Conservation (phyloP, 2,797 vertebrate species). For the Schizopygopsis pylzovi region DNA sequence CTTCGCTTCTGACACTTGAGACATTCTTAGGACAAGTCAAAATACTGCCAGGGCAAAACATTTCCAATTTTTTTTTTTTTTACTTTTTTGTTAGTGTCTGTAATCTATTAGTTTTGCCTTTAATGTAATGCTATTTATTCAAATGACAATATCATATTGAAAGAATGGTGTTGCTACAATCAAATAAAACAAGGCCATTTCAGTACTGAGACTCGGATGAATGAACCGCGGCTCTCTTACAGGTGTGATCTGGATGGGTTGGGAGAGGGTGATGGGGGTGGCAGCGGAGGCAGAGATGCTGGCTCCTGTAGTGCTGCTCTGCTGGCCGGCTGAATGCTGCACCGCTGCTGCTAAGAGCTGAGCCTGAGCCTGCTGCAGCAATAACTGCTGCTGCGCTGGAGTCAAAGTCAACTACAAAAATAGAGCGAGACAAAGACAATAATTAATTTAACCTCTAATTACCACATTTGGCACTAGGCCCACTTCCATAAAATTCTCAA, state of each 20-base stretch:
- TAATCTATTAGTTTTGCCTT: background rate
- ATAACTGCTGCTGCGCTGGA: conserved; percentile 95
- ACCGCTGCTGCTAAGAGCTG: conserved; percentile 97
- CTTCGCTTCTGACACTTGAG: conserved; percentile 2
- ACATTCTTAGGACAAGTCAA: background rate
- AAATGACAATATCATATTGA: background rate
- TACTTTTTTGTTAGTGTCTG: background rate
- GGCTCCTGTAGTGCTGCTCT: conserved; percentile 94
- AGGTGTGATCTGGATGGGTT: conserved; percentile 97
- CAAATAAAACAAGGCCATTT: background rate
- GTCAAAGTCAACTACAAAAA: conserved; percentile 89
- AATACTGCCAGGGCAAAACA: conserved; percentile 12
- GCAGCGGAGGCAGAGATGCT: conserved; percentile 98
- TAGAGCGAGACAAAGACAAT: conserved; percentile 10
- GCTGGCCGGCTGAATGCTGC: conserved; percentile 95
- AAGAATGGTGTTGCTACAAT: background rate
- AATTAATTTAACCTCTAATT: background rate
- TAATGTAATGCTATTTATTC: background rate
- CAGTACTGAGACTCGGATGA: background rate
- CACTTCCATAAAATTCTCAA: background rate
- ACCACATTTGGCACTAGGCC: background rate
- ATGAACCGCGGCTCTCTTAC: conserved; percentile 67
- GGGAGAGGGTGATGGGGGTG: conserved; percentile 95
- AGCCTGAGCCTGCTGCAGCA: conserved; percentile 97
- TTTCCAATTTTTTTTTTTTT: too few species aligned